Percentiles rank a stretch among this genome's conserved stretches.
Evolutionary conservation across 2,888 invertebrate genomes (phyloP).

Genomic region (Sipunculus nudus): DNA sequence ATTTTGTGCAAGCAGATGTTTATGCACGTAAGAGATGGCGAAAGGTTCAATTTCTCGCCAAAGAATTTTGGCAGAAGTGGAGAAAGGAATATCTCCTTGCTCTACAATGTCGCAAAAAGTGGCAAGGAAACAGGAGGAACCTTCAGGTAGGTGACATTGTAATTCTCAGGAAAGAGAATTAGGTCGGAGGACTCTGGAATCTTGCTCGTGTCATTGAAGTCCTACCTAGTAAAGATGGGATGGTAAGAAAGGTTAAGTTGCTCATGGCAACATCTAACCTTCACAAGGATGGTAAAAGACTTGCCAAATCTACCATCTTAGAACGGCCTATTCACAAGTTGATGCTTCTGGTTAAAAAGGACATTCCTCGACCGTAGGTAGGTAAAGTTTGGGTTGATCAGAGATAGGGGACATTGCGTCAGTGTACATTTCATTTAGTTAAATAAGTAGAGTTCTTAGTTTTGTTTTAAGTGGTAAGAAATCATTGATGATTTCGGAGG

Average conservation of each 20-base stretch:
- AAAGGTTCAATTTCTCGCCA: constrained; percentile 18
- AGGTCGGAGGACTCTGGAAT: constrained; percentile 3
- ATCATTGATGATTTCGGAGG: too few species aligned
- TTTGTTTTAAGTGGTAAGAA: too few species aligned
- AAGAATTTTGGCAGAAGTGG: constrained; percentile 24
- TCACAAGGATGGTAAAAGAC: neutral
- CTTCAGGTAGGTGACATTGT: constrained; percentile 20
- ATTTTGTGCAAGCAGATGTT: constrained; percentile 9
- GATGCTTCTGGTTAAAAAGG: constrained; percentile 6
- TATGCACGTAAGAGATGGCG: constrained; percentile 11
- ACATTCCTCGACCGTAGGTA: too few species aligned
- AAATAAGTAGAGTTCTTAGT: too few species aligned
- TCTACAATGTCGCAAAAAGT: constrained; percentile 16
- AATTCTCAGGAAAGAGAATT: constrained; percentile 6
- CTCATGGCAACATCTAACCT: neutral
- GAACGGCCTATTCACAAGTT: constrained; percentile 22
- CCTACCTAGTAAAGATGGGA: constrained; percentile 12
- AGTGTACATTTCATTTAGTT: too few species aligned
- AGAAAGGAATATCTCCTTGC: constrained; percentile 12
- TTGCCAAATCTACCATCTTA: neutral
- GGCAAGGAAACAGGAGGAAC: constrained; percentile 4
- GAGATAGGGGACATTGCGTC: too few species aligned
- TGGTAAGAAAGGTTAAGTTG: constrained; percentile 20
- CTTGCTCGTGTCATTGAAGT: constrained; percentile 15
- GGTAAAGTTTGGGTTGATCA: too few species aligned